Conservation (phyloP, 2,113 vertebrate genomes). For the Carassius carassius region DNA sequence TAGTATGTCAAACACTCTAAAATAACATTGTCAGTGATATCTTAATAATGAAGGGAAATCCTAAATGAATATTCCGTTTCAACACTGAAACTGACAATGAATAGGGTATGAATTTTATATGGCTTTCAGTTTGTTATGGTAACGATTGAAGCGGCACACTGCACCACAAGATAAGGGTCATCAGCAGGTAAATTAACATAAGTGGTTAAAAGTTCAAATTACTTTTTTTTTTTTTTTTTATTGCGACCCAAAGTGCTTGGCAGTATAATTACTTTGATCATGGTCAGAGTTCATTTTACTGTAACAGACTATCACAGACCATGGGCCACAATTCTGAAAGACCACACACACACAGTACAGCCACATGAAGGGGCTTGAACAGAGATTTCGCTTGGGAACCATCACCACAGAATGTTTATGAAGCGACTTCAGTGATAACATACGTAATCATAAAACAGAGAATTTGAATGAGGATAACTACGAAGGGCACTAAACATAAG, state of each 20-base stretch:
- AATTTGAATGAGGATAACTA: not conserved
- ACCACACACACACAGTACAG: constrained; percentile 37
- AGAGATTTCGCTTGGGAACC: constrained; percentile 16
- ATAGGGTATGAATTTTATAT: not conserved
- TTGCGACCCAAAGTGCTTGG: not conserved
- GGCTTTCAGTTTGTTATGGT: constrained; percentile 3
- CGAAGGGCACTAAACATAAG: constrained; percentile 30
- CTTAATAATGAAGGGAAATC: not conserved
- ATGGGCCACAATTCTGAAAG: constrained; percentile 1
- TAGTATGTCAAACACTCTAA: not conserved
- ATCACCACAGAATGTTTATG: constrained; percentile 30
- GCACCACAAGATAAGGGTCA: constrained; percentile 7
- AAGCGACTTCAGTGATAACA: not conserved
- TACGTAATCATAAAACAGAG: constrained; percentile 19
- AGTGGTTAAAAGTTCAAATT: not conserved
- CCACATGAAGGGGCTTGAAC: not conserved
- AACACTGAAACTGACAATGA: not conserved
- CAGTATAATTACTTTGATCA: constrained; percentile 15
- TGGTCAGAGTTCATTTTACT: constrained; percentile 23
- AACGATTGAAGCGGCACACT: not conserved
- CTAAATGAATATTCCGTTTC: not conserved
- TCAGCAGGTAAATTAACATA: not conserved
- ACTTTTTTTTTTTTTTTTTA: not conserved
- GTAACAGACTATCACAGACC: constrained; percentile 13
- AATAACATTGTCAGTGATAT: not conserved